Evolutionary conservation across 2,888 invertebrate species (phyloP), one percentile per base, ranked within the genome.

Genomic region (Panorpa germanica): DNA sequence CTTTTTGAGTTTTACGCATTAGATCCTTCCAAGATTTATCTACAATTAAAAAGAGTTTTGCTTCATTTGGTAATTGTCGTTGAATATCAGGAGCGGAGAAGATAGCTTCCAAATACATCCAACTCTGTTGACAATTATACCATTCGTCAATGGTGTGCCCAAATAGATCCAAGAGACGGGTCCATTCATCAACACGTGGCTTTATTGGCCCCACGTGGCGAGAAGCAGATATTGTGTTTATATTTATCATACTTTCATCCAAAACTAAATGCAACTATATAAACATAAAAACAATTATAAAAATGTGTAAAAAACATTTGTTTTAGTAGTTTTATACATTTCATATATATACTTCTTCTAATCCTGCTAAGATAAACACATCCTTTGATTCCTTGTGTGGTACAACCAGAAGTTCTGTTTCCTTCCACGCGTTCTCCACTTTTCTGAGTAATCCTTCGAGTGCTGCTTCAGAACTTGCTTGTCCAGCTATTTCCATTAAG

Each of bases 31-130:
- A 90, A 2, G 78, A 78, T 47, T 83, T 88, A 48, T 91, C 88
- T 0, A 90, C 88, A 30, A 70, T 61, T 4, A 65, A 63, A 49
- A 91, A 93, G 45, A 88, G 65, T 45, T 80, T 75, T 1, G 88
- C 81, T 50, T 93, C 91, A 40, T 75, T 71, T 0, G 91, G 91
- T 46, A 93, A 57, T 48, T 91, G 91, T 9, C 86, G 68, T 49
- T 90, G 85, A 41, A 93, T 93, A 46, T 91, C 91, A 0, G 90
- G 85, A 1, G 91, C 88, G 6, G 83, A 77, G 52, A 93, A 93
- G 45, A 93, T 90, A 1, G 88, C 85, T 52, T 93, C 91, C 43
- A 93, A 57, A 47, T 93, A 91, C 21, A 90, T 64, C 91, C 93
- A 93, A n/a, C 78, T 77, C 41, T 77, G 75, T 51, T 91, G 91